phyloP scores from a whole-genome alignment of 2,113 vertebrate species.

The Coryphaenoides rupestris region DNA sequence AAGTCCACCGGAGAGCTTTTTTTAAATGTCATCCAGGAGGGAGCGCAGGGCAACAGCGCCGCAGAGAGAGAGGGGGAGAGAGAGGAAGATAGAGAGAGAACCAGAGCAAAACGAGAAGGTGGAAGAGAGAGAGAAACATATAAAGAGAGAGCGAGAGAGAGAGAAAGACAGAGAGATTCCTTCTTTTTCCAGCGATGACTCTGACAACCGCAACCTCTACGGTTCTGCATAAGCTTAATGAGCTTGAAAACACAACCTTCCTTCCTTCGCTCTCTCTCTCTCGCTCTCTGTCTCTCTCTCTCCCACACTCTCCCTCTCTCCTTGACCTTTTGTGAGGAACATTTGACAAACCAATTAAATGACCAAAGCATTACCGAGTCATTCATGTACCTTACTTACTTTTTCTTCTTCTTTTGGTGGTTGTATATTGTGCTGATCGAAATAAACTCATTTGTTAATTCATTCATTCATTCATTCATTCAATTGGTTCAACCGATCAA shows the following conservation, averaged over 20 bases:
- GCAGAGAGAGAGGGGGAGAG: not conserved
- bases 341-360: constrained; percentile 29
- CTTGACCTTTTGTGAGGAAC: constrained; percentile 25
- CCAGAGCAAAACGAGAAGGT: no score
- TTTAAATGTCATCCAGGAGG: no score
- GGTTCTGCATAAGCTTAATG: constrained; percentile 30
- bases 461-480: no score
- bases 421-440: no score
- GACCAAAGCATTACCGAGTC: not conserved
- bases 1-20: no score
- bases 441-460: no score
- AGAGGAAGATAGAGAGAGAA: not conserved
- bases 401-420: no score
- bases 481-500: no score
- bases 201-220: constrained; percentile 43
- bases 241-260: constrained; percentile 26
- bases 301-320: constrained; percentile 1
- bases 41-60: not conserved
- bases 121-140: not conserved
- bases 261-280: not conserved
- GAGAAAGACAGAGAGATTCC: constrained; percentile 6
- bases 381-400: no score
- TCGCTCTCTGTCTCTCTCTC: not conserved
- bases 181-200: constrained; percentile 18
- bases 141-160: not conserved